Evolutionary conservation across 2,797 vertebrate species (phyloP).

Genomic region (Bradypodion ventrale): DNA sequence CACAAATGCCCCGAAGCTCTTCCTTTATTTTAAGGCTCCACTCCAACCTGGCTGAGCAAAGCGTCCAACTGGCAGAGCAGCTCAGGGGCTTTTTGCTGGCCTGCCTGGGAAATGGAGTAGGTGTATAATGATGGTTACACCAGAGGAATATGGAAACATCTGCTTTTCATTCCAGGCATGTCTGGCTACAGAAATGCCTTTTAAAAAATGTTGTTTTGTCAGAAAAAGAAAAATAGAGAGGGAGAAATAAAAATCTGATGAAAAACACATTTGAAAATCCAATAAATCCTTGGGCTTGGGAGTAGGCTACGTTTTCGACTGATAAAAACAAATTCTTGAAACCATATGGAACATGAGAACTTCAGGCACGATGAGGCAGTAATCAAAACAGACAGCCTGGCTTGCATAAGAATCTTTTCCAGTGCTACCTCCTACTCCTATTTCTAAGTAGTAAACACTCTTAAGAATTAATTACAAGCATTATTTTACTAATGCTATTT

Average conservation of each 20-base stretch:
- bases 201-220: neutral
- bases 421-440: neutral
- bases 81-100: neutral
- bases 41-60: neutral
- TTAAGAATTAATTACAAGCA: neutral
- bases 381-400: neutral
- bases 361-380: neutral
- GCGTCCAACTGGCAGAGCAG: neutral
- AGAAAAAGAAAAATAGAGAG: neutral
- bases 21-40: neutral
- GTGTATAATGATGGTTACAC: neutral
- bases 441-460: neutral
- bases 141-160: neutral
- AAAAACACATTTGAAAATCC: neutral
- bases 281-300: neutral
- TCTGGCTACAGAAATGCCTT: neutral
- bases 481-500: neutral
- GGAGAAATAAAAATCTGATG: neutral
- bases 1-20: neutral
- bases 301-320: neutral
- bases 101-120: neutral
- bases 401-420: neutral
- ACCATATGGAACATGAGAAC: neutral
- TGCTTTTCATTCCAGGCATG: neutral
- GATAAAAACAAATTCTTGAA: neutral